Conservation (phyloP, 2,113 vertebrate genomes). For the Hylia prasina region DNA sequence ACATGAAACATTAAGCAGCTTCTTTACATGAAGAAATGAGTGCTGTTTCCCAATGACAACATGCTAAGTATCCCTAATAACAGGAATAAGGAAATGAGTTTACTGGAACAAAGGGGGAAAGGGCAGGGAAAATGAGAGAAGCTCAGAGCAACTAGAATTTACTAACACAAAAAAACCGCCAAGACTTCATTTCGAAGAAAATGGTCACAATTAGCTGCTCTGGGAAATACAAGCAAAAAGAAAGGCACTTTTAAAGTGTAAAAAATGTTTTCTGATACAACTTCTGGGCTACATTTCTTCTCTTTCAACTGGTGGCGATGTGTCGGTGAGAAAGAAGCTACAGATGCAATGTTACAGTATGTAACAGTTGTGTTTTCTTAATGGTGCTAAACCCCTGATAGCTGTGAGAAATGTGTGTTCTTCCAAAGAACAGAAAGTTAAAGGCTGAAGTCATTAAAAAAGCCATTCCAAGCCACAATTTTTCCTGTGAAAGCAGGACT, state of each 20-base stretch:
- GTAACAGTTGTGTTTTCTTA: background rate
- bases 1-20: constrained; percentile 58
- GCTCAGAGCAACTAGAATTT: background rate
- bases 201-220: background rate
- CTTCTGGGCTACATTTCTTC: background rate
- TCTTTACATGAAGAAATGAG: constrained; percentile 31
- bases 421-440: background rate
- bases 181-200: background rate
- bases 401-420: background rate
- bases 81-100: constrained; percentile 20
- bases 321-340: background rate
- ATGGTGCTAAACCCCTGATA: background rate
- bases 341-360: background rate
- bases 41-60: constrained; percentile 32
- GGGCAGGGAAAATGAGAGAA: background rate
- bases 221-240: background rate
- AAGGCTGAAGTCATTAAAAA: constrained; percentile 17
- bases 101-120: constrained; percentile 14
- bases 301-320: background rate
- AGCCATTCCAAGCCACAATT: constrained; percentile 2
- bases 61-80: constrained; percentile 21
- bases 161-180: background rate
- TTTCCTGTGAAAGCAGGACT: background rate
- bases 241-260: background rate
- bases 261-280: background rate